Conservation (phyloP, 2,113 vertebrate species). For the Malurus melanocephalus region DNA sequence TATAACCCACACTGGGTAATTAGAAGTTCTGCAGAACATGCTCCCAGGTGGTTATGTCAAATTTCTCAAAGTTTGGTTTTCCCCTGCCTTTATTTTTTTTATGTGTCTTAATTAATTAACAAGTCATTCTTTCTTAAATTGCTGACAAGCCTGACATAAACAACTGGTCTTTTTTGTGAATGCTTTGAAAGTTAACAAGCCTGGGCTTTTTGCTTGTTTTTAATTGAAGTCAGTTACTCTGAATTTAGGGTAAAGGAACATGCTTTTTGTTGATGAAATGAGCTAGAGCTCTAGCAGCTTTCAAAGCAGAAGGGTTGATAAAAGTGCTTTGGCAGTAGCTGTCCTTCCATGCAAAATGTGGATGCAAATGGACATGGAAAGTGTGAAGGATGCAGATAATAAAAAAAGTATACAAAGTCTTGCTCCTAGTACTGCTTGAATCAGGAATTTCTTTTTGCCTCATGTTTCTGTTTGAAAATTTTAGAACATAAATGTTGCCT, state of each 20-base stretch:
- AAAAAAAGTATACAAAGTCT: background rate
- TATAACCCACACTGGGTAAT: fast-evolving
- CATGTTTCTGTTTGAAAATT: background rate
- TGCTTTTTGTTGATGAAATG: background rate
- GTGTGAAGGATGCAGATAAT: background rate
- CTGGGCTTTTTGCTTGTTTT: background rate
- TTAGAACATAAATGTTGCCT: background rate
- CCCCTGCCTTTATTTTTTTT: background rate
- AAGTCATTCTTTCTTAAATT: background rate
- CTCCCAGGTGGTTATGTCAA: background rate
- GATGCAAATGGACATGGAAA: background rate
- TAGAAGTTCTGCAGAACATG: background rate
- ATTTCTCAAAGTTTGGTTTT: background rate
- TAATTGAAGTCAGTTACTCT: background rate
- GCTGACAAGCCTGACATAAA: background rate
- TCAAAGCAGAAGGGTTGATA: slow-evolving; percentile 1
- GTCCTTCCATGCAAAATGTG: background rate
- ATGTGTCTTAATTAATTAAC: background rate
- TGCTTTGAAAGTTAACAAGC: background rate
- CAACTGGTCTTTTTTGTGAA: background rate
- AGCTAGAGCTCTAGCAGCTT: slow-evolving; percentile 18
- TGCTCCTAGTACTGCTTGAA: background rate
- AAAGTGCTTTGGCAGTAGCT: background rate
- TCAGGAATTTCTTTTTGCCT: background rate
- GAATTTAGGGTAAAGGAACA: background rate